Percentiles rank a stretch among this genome's conserved stretches.
Conservation (phyloP, 2,797 vertebrate species). For the Lepus townsendii region DNA sequence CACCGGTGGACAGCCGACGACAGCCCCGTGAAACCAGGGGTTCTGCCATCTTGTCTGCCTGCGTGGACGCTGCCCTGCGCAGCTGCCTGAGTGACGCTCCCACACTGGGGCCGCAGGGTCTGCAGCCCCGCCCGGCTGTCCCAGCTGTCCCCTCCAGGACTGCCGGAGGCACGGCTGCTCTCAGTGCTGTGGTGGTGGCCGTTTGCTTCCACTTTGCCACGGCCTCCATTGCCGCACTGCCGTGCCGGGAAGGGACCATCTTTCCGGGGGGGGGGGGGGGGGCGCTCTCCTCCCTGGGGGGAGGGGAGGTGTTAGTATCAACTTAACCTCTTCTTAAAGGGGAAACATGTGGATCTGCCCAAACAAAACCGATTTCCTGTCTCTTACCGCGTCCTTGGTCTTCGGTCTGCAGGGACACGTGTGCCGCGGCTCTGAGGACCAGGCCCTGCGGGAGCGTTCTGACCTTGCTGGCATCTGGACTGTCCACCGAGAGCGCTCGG, state of each 20-base stretch:
- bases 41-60: background rate
- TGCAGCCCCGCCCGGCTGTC: too few species aligned
- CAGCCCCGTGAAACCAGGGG: background rate
- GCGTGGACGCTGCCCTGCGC: too few species aligned
- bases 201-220: background rate
- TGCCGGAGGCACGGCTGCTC: background rate
- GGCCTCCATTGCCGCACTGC: accelerated
- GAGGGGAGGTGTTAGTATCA: background rate
- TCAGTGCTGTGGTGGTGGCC: background rate
- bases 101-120: too few species aligned
- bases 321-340: background rate
- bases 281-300: background rate
- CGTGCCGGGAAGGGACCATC: background rate
- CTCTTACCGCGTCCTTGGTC: accelerated
- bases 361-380: background rate
- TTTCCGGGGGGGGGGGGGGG: too few species aligned
- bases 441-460: too few species aligned
- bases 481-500: background rate
- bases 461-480: background rate
- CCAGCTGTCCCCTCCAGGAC: background rate
- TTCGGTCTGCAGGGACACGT: background rate
- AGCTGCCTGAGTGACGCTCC: too few species aligned
- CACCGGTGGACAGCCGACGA: accelerated
- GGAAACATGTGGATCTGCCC: background rate
- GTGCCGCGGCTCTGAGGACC: too few species aligned